Conservation (phyloP, 2,888 invertebrate genomes). For the Phrixothrix hirtus region DNA sequence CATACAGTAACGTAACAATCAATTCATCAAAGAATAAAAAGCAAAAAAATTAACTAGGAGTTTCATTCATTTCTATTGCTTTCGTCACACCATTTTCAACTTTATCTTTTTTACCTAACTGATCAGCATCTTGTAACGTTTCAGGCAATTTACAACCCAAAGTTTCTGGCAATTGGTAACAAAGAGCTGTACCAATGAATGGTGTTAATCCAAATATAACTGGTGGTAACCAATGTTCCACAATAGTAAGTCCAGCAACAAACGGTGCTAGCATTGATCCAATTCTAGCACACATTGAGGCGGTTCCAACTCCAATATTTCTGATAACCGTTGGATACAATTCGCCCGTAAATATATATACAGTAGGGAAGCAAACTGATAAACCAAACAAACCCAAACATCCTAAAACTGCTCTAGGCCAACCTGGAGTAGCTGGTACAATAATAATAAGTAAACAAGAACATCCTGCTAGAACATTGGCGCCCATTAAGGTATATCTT, state of each 20-base stretch:
- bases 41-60: too few species aligned
- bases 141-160: slow-evolving; percentile 75
- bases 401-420: slow-evolving; percentile 66
- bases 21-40: too few species aligned
- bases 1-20: too few species aligned
- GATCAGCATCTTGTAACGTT: slow-evolving; percentile 77
- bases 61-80: too few species aligned
- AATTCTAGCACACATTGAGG: slow-evolving; percentile 87
- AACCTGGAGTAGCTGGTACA: slow-evolving; percentile 58
- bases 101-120: too few species aligned
- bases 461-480: slow-evolving; percentile 66
- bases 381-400: slow-evolving; percentile 79
- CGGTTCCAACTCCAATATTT: slow-evolving; percentile 82
- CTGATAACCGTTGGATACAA: slow-evolving; percentile 87
- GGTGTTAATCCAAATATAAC: slow-evolving; percentile 73
- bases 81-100: too few species aligned
- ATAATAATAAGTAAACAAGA: slow-evolving; percentile 67
- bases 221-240: slow-evolving; percentile 69
- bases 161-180: slow-evolving; percentile 77
- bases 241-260: slow-evolving; percentile 65
- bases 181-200: slow-evolving; percentile 68
- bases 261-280: slow-evolving; percentile 83
- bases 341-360: slow-evolving; percentile 86
- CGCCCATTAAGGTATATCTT: slow-evolving; percentile 65
- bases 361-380: slow-evolving; percentile 81